Percentiles rank a stretch among this genome's conserved stretches.
Conservation (phyloP, 2,888 invertebrate species). For the Harmothoe impar region DNA sequence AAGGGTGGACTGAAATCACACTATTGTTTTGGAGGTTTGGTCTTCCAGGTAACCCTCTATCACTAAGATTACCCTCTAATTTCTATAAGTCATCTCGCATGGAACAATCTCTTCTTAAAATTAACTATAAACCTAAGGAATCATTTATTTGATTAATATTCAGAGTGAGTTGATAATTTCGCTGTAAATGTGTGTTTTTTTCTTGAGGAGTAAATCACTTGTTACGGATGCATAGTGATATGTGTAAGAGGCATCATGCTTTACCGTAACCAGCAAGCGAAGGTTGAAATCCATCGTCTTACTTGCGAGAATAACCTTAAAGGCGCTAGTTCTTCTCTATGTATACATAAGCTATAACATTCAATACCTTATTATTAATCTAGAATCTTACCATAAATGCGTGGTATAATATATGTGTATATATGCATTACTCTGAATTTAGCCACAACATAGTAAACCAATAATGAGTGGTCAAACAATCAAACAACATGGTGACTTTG, state of each 20-base stretch:
- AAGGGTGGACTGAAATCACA: slow-evolving; percentile 26
- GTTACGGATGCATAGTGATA: slow-evolving; percentile 24
- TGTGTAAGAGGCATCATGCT: slow-evolving; percentile 7
- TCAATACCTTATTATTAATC: not conserved
- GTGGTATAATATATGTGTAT: not conserved
- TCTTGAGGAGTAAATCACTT: not conserved
- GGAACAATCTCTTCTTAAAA: not conserved
- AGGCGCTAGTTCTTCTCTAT: no score
- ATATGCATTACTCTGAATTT: no score
- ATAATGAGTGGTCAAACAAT: no score
- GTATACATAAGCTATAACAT: not conserved
- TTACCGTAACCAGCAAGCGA: not conserved
- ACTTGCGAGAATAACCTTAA: no score
- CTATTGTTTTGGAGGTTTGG: slow-evolving; percentile 5
- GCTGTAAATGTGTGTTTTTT: no score
- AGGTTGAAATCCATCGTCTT: not conserved
- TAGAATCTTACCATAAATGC: not conserved
- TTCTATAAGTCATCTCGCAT: not conserved
- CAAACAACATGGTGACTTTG: no score
- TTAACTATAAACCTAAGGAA: no score
- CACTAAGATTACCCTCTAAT: not conserved
- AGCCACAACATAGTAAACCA: no score
- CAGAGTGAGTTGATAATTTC: not conserved
- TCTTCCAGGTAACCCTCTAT: not conserved
- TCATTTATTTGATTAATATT: not conserved